Percentiles rank a stretch among this genome's conserved stretches.
phyloP scores from a whole-genome alignment of 2,888 invertebrate genomes.

The Meta bourneti region DNA sequence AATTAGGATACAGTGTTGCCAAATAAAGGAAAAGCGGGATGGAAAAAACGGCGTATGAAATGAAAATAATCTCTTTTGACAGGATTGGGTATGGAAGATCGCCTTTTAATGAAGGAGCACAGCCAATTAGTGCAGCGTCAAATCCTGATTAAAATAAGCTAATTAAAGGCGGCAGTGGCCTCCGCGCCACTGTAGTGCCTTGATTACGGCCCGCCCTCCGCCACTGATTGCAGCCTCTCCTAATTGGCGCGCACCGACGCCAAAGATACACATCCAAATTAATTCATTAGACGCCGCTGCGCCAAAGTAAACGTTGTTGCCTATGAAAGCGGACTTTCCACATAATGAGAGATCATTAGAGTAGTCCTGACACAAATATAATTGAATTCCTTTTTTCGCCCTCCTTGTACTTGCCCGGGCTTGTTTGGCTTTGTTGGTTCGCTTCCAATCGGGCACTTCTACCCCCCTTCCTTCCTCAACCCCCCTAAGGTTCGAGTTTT shows the following conservation, averaged over 20 bases:
- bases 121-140: constrained; percentile 74
- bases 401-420: not conserved
- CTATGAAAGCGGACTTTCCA: constrained; percentile 66
- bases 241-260: constrained; percentile 71
- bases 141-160: constrained; percentile 76
- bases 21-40: not conserved
- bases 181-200: constrained; percentile 59
- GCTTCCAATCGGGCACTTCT: not conserved
- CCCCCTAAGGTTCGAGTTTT: not conserved
- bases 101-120: constrained; percentile 74
- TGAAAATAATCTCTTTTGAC: constrained; percentile 68
- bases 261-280: constrained; percentile 75
- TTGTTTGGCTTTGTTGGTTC: constrained; percentile 27
- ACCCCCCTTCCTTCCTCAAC: too few relatives aligned
- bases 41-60: not conserved
- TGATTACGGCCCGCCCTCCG: constrained; percentile 55
- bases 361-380: constrained; percentile 72
- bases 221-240: constrained; percentile 69
- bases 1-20: not conserved
- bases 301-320: constrained; percentile 67
- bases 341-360: constrained; percentile 74
- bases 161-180: constrained; percentile 70
- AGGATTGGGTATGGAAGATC: constrained; percentile 59
- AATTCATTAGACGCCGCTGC: constrained; percentile 71
- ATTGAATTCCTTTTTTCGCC: constrained; percentile 56